Percentiles rank a stretch among this genome's conserved stretches.
Evolutionary conservation across 1,140 invertebrate species (phyloP).

Genomic region (Ceratina calcarata): DNA sequence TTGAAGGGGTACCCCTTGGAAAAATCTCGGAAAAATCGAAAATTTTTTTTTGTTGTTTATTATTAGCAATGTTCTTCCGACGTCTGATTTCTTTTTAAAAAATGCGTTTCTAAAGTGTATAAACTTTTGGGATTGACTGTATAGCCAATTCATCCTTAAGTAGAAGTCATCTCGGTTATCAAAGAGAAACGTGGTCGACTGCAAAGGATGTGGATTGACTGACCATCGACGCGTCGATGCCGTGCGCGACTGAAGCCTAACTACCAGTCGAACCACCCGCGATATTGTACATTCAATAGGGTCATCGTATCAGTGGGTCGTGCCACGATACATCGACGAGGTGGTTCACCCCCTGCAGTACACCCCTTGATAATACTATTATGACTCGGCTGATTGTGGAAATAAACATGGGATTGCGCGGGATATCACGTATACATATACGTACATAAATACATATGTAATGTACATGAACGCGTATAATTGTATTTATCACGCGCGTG

Average conservation of each 20-base stretch:
- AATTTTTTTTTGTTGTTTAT: too few species aligned
- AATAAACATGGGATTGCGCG: slow-evolving; percentile 72
- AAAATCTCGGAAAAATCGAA: too few species aligned
- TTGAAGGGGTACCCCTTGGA: too few species aligned
- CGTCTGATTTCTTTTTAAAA: too few species aligned
- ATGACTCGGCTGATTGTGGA: slow-evolving; percentile 76
- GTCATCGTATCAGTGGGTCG: slow-evolving; percentile 73
- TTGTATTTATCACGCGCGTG: slow-evolving; percentile 27
- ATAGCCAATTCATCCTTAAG: too few species aligned
- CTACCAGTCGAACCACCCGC: slow-evolving; percentile 34
- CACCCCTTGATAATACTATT: slow-evolving; percentile 77
- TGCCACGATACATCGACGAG: slow-evolving; percentile 51
- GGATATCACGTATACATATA: slow-evolving; percentile 30
- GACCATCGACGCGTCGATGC: slow-evolving; percentile 20
- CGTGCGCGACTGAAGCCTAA: slow-evolving; percentile 53
- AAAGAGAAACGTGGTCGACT: background rate
- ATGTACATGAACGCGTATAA: slow-evolving; percentile 9
- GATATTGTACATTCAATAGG: slow-evolving; percentile 64
- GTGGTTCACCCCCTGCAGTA: slow-evolving; percentile 62
- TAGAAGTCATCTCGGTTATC: too few species aligned
- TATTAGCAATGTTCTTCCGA: too few species aligned
- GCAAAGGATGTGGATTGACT: background rate
- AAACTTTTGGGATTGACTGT: too few species aligned
- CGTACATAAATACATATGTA: slow-evolving; percentile 38
- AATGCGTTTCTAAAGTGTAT: too few species aligned